Base-by-base conservation (phyloP, 2,797 vertebrate species). In the Sardinella longiceps region DNA sequence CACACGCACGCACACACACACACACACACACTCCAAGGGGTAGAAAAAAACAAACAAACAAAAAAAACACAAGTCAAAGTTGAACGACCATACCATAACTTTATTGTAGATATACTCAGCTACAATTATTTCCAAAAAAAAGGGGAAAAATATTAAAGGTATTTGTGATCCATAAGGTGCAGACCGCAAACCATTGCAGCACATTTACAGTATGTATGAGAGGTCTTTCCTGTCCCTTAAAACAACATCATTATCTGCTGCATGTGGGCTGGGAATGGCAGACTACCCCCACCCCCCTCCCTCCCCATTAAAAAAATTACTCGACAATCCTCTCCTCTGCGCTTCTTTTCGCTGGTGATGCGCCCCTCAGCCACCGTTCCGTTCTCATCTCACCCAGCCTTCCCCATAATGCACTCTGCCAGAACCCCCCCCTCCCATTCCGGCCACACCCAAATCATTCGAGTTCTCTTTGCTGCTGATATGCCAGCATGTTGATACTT, bases 51-150 rank as follows among this genome's bases (percentile, higher is more conserved):
- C 2, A 28, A 63, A 66, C 0, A 18, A 30, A 5, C 23, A 53
- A 33, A 51, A 10, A 83, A 0, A 81, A 63, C 46, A 18, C 39
- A 51, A 84, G 53, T 33, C 56, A 12, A 83, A 81, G 83, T 0
- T 93, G 86, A 92, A 94, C 90, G 92, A 95, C 92, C 96, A 98
- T 97, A 97, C 94, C 95, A 96, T 96, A 95, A 97, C 94, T 99
- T 99, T 99, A 99, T 98, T 99, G 95, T 94, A 96, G 96, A 97
- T 97, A 97, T 95, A 97, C 94, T 96, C 91, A 92, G 96, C 97
- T 99, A 99, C 97, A 97, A 96, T 97, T 96, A 95, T 95, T 95
- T 94, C 92, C 95, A 95, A 95, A 93, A 95, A 93, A 90, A 89
- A 81, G 83, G 86, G 88, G 77, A 50, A 82, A 66, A 84, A 90